Evolutionary conservation across 2,113 vertebrate genomes (phyloP).

Genomic region (Ophthalmolycus amberensis): DNA sequence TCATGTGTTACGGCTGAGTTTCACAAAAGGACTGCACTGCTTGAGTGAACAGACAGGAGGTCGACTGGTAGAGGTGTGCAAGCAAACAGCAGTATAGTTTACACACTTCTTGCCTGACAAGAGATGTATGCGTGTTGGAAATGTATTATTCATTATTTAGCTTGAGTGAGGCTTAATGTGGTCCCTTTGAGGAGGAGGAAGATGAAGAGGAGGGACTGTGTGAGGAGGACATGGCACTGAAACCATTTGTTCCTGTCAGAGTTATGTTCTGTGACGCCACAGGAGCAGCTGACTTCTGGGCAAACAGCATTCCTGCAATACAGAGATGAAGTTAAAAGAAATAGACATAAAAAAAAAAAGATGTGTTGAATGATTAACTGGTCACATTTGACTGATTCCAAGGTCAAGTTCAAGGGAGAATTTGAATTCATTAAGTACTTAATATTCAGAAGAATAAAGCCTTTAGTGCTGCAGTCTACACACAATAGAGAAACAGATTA

Average conservation of each 20-base stretch:
- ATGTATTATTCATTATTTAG: slow-evolving; percentile 5
- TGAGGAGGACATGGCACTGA: slow-evolving; percentile 77
- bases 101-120: slow-evolving; percentile 42
- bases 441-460: background rate
- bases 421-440: background rate
- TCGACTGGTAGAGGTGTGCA: background rate
- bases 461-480: background rate
- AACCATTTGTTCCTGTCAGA: slow-evolving; percentile 77
- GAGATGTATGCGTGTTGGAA: slow-evolving; percentile 26
- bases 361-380: background rate
- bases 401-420: background rate
- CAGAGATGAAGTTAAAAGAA: background rate
- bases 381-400: background rate
- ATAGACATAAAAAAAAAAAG: background rate
- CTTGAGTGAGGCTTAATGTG: slow-evolving; percentile 59
- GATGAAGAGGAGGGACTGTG: slow-evolving; percentile 79
- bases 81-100: slow-evolving; percentile 8
- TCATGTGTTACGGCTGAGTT: slow-evolving; percentile 20
- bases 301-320: slow-evolving; percentile 81
- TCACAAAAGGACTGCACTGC: slow-evolving; percentile 18
- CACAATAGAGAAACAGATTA: background rate
- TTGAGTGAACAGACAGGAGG: background rate
- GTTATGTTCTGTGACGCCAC: slow-evolving; percentile 72
- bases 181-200: slow-evolving; percentile 81
- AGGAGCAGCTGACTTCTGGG: slow-evolving; percentile 78